A percentile compares a stretch with the other conserved stretches of the same genome.
phyloP scores from a whole-genome alignment of 1,140 invertebrate species.

The Solenopsis invicta region DNA sequence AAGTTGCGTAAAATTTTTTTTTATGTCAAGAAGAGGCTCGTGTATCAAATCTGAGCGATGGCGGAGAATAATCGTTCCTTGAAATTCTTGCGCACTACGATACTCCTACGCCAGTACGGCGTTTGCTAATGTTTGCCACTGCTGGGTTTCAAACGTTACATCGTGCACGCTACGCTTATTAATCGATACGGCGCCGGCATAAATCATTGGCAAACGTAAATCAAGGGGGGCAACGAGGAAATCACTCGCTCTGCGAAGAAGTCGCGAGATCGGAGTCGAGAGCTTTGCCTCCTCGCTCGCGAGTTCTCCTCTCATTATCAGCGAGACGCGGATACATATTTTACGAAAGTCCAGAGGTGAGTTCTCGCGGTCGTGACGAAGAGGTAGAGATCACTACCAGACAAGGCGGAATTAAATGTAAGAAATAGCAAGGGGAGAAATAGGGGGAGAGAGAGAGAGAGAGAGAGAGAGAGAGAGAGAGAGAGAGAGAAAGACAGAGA shows the following conservation, averaged over 20 bases:
- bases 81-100: conserved; percentile 9
- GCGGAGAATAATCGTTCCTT: conserved; percentile 1
- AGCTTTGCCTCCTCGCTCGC: conserved; percentile 31
- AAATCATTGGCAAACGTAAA: conserved; percentile 61
- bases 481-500: too few relatives aligned
- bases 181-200: conserved; percentile 49
- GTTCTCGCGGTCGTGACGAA: conserved; percentile 68
- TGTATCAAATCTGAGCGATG: background rate
- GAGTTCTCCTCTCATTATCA: conserved; percentile 69
- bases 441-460: background rate
- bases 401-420: conserved; percentile 63
- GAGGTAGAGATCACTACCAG: conserved; percentile 67
- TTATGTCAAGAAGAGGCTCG: background rate
- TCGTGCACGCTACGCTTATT: conserved; percentile 47
- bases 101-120: conserved; percentile 9
- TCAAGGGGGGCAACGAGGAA: conserved; percentile 46
- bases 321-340: conserved; percentile 65
- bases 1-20: conserved; percentile 15
- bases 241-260: conserved; percentile 51
- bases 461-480: conserved; percentile 24
- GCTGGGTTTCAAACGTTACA: conserved; percentile 25
- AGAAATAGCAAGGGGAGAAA: conserved; percentile 40
- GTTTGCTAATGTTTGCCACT: conserved; percentile 42
- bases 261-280: conserved; percentile 29
- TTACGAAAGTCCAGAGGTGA: conserved; percentile 69